Base-by-base conservation (phyloP, 1,140 invertebrate species). In the Panagrolaimus sp. region DNA sequence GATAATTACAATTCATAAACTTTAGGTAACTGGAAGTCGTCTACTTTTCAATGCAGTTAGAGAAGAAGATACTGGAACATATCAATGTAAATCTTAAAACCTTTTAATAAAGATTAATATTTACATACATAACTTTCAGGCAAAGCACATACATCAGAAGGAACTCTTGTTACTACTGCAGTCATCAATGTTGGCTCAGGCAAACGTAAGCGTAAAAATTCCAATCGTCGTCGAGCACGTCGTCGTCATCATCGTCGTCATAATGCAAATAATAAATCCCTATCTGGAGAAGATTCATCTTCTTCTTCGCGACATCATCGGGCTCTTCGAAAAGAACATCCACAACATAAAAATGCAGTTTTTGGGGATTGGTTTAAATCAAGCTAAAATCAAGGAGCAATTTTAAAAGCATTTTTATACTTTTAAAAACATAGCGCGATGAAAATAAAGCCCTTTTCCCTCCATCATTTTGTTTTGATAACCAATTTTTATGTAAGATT, bases 201-300 rank as follows among this genome's bases (percentile, higher is more conserved):
- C 67, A 80, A 80, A 81, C 79, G 78, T 75, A 80, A 81, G 73
- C 79, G 78, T 69, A 80, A 80, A 67, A 67, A 79, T 38, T 70
- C 62, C 14, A 63, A 38, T 47, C 61, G n/a, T 3, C 5, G 14
- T 45, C 46, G 31, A 38, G 31, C 31, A 38, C 31, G 31, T 38
- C 61, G 44, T 31, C 51, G 20, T 70, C 47, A 46, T 45, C 16
- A 38, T 43, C 23, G 27, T n/a, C 20, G 20, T 14, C 25, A n/a
- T 20, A 46, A 16, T 23, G 38, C 65, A 8, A 16, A 8, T 16
- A 48, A 57, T n/a, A 57, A 57, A 38, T 38, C 31, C 7, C 7
- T 38, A 38, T 38, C 31, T 7, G 31, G 14, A 43, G 25, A 31
- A 20, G 38, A 47, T 23, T 23, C 65, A 43, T 14, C 16, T 11